Conservation (phyloP, 2,113 vertebrate species). For the Hemiscyllium ocellatum region DNA sequence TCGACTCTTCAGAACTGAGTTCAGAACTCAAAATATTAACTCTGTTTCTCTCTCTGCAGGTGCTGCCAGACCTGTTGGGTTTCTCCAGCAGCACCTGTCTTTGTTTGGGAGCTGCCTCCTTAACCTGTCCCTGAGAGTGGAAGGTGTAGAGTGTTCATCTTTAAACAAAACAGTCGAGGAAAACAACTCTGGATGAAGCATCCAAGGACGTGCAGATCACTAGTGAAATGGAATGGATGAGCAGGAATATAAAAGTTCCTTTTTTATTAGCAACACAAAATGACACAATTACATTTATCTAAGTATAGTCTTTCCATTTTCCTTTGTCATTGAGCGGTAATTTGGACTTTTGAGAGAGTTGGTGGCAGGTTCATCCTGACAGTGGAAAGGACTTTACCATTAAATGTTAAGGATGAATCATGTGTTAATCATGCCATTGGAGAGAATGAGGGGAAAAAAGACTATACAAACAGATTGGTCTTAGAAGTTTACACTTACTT, state of each 20-base stretch:
- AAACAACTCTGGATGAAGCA: too few species aligned
- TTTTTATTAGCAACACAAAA: neutral
- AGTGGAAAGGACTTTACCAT: neutral
- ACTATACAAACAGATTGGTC: too few species aligned
- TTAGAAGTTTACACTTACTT: neutral
- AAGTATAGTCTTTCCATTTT: neutral
- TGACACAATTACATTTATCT: neutral
- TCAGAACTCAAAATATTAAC: too few species aligned
- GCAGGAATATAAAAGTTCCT: neutral
- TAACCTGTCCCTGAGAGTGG: too few species aligned
- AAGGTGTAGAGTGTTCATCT: too few species aligned
- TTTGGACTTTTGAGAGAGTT: neutral
- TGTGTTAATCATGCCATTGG: neutral
- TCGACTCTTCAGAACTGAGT: too few species aligned
- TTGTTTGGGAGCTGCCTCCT: too few species aligned
- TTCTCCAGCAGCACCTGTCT: too few species aligned
- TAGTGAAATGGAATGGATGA: neutral
- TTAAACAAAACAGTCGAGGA: too few species aligned
- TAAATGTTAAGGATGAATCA: neutral
- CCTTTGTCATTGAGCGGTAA: neutral
- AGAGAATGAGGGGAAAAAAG: neutral
- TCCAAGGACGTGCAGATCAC: too few species aligned
- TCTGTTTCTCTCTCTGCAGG: too few species aligned
- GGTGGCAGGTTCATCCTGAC: neutral
- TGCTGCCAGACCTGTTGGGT: too few species aligned